These are phyloP conservation scores for Prosopocoilus inquinatus DNA, from an alignment of 2,888 invertebrate species.

Conservation along the genomic window DNA sequence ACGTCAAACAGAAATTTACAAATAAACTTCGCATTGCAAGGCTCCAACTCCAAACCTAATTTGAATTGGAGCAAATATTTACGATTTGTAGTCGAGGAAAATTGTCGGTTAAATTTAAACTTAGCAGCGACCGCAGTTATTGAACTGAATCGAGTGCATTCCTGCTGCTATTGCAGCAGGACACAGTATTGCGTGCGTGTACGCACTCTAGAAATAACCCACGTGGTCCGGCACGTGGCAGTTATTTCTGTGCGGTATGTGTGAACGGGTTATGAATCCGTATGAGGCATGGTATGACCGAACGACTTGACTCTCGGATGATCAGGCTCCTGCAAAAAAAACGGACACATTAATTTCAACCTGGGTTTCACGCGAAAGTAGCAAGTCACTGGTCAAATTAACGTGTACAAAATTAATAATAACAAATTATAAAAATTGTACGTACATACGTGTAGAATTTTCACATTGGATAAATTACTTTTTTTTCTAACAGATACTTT, in stretches of 20 bases:
- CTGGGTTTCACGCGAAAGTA: too few species aligned
- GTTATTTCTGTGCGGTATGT: conserved; percentile 25
- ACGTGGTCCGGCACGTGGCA: conserved; percentile 36
- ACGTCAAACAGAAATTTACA: conserved; percentile 2
- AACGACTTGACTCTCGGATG: conserved; percentile 6
- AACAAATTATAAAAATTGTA: too few species aligned
- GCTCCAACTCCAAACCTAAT: conserved; percentile 16
- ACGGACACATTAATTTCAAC: neutral
- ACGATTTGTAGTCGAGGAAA: conserved; percentile 16
- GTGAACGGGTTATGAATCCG: conserved; percentile 15
- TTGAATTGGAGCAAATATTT: conserved; percentile 18
- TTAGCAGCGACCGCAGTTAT: conserved; percentile 22
- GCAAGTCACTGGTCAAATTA: too few species aligned
- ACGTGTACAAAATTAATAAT: too few species aligned
- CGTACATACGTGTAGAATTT: too few species aligned
- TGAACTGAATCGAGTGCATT: conserved; percentile 33
- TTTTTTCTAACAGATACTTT: too few species aligned
- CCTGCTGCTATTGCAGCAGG: conserved; percentile 32
- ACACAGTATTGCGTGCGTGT: conserved; percentile 22
- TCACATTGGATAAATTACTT: too few species aligned
- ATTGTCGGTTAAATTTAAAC: conserved; percentile 21
- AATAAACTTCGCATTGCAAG: conserved; percentile 6
- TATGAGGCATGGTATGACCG: conserved; percentile 16
- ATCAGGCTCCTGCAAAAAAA: neutral
- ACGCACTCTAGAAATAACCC: conserved; percentile 34